Evolutionary conservation across 2,113 vertebrate species (phyloP), one percentile per base, ranked within the genome.

Genomic region (Parotia lawesii): DNA sequence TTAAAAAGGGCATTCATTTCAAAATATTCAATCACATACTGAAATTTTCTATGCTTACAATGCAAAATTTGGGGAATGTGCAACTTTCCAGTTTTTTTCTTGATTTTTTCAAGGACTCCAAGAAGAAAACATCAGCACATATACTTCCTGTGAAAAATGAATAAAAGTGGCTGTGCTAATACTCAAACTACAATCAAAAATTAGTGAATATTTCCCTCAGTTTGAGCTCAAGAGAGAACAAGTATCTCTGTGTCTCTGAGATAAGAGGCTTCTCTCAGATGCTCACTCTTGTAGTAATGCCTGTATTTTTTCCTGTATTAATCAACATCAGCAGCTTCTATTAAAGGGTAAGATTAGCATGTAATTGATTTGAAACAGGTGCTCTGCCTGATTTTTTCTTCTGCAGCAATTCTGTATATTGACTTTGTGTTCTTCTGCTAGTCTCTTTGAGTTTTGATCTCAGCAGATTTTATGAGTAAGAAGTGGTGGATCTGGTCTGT

Each of bases 321-420:
- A 77, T 89, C 64, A 77, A 29, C 28, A 82, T 48, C 22, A 70
- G 54, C 27, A 85, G 47, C 54, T 76, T 90, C 54, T 79, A 20
- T 85, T 85, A 61, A 50, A 83, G 33, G 27, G 6, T 51, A 79
- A 73, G 50, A 85, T 79, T 73, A 85, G 42, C 38, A 37, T 58
- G 42, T 79, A 82, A 85, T 82, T 78, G 57, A 83, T 91, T 92
- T 89, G 71, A 91, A 94, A 83, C 58, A 76, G 48, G 64, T 94
- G 60, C 37, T 89, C 66, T 61, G 50, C 38, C 56, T 91, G 71
- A 48, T 37, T 73, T 93, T 95, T 89, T 28, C 44, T 83, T 79
- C 60, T 77, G 47, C 62, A 73, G 60, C 27, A 76, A n/a, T 89
- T 87, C 64, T 73, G 0, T 58, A 20, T 65, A 10, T 81, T 75